phyloP scores from a whole-genome alignment of 2,797 vertebrate genomes.

The Garrulus glandarius region DNA sequence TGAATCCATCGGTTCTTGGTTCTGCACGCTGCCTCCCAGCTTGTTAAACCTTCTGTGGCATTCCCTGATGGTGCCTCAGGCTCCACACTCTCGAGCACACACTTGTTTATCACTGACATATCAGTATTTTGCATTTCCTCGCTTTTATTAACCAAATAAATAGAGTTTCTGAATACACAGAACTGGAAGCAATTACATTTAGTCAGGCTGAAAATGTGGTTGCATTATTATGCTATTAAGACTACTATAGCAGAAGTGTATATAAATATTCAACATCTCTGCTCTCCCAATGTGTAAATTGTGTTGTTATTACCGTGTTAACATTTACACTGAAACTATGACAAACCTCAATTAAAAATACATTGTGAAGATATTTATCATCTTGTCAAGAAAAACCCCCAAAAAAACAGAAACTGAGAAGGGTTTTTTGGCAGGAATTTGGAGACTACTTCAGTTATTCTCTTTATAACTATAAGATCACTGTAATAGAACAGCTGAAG shows the following conservation, averaged over 20 bases:
- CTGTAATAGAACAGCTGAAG: not conserved
- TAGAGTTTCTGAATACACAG: not conserved
- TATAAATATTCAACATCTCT: not conserved
- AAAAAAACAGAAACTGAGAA: not conserved
- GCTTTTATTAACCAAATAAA: not conserved
- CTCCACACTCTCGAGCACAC: not conserved
- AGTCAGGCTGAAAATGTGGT: not conserved
- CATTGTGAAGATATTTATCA: not conserved
- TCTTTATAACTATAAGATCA: not conserved
- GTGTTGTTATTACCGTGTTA: not conserved
- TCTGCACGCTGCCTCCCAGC: not conserved
- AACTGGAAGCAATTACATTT: not conserved
- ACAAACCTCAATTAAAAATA: not conserved
- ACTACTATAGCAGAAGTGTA: not conserved
- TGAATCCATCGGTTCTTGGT: rapidly evolving
- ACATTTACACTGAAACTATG: not conserved
- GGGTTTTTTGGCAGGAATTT: not conserved
- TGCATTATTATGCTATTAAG: not conserved
- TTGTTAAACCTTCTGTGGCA: not conserved
- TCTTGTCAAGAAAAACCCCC: not conserved
- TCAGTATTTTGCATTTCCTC: not conserved
- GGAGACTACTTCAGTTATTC: not conserved
- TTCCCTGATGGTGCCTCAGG: not conserved
- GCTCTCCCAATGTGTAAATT: not conserved
- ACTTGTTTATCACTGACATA: not conserved